A percentile compares a stretch with the other conserved stretches of the same genome.
Conservation (phyloP, 1,140 invertebrate species). For the Brachionus paranguensis region DNA sequence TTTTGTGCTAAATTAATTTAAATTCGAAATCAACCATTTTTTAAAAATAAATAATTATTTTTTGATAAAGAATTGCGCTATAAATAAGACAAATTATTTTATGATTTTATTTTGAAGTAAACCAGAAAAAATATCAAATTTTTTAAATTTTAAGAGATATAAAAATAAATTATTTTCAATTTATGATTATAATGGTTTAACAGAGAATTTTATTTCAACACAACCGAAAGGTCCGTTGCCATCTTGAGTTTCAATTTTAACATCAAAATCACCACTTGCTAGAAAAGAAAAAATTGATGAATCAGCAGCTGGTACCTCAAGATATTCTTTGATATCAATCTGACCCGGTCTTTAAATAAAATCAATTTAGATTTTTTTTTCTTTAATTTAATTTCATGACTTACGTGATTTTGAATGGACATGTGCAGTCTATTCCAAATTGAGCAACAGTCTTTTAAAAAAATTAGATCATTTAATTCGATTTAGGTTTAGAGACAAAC, state of each 20-base stretch:
- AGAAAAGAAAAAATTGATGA: constrained; percentile 5
- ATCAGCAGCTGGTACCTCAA: constrained; percentile 21
- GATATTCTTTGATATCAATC: background rate
- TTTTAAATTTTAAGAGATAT: background rate
- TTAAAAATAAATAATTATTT: constrained; percentile 1
- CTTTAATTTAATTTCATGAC: background rate
- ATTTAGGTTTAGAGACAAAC: background rate
- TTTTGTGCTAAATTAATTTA: constrained; percentile 13
- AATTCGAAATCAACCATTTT: background rate
- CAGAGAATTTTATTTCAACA: constrained; percentile 15
- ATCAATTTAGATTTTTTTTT: background rate
- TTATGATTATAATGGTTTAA: constrained; percentile 21
- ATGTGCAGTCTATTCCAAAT: constrained; percentile 37
- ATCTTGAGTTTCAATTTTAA: constrained; percentile 29
- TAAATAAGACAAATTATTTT: background rate
- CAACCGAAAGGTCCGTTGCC: background rate
- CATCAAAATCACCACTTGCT: constrained; percentile 30
- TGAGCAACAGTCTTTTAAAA: background rate
- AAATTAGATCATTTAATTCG: background rate
- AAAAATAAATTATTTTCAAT: constrained; percentile 9
- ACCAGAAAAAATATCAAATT: background rate
- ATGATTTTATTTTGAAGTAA: background rate
- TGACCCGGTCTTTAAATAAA: background rate
- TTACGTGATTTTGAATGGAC: constrained; percentile 28
- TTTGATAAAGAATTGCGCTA: background rate